These are phyloP conservation scores for Athalia circularis DNA, from an alignment of 2,888 invertebrate species.

Conservation along the genomic window DNA sequence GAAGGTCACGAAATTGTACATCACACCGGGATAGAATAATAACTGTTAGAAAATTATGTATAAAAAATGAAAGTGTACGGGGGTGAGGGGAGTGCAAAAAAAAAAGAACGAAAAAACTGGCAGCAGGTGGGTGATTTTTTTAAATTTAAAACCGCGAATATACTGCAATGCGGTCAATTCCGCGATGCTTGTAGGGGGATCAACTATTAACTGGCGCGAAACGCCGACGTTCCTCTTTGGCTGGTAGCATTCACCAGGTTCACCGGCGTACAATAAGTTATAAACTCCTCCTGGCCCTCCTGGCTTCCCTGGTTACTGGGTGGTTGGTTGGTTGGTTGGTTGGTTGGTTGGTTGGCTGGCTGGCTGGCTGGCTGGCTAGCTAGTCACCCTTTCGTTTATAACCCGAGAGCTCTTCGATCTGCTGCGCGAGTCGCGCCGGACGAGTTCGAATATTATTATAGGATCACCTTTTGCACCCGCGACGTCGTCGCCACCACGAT, in stretches of 20 bases:
- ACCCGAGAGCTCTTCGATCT: constrained; percentile 29
- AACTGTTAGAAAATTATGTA: no score
- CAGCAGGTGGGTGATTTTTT: not conserved
- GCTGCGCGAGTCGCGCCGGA: constrained; percentile 38
- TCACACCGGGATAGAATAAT: no score
- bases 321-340: not conserved
- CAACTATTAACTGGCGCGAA: no score
- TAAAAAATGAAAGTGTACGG: not conserved
- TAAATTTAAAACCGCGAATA: not conserved
- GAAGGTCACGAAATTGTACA: no score
- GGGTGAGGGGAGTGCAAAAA: not conserved
- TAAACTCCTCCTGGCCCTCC: not conserved
- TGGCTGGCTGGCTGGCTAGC: no score
- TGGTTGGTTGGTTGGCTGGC: not conserved
- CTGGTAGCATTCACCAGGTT: no score
- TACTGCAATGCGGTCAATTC: constrained; percentile 34
- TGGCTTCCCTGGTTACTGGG: not conserved
- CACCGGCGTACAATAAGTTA: not conserved
- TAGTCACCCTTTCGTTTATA: no score
- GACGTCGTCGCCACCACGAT: constrained; percentile 35
- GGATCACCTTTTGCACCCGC: constrained; percentile 22
- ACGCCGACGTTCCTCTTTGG: no score
- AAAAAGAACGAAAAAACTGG: not conserved
- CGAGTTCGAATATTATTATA: constrained; percentile 6
- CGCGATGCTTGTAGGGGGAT: not conserved